Percentiles rank a stretch among this genome's conserved stretches.
phyloP scores from a whole-genome alignment of 2,113 vertebrate genomes.

The cattle (Bos taurus) region ARS-UCD2.0 NC_037335.1:40393001-40393500 shows the following conservation, averaged over 20 bases:
- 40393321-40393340: conserved; percentile 35
- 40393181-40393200: conserved; percentile 52
- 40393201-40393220: conserved; percentile 17
- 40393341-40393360: conserved; percentile 32
- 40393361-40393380: conserved; percentile 4
- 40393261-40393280: conserved; percentile 14
- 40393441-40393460: background rate
- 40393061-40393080: conserved; percentile 18
- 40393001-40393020: conserved; percentile 13
- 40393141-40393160: conserved; percentile 39
- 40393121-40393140: conserved; percentile 12
- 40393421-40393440: background rate
- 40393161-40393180: conserved; percentile 29
- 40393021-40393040: background rate
- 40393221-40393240: conserved; percentile 16
- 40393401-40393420: conserved; percentile 18
- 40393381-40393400: background rate
- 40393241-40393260: background rate
- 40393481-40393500: background rate
- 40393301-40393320: conserved; percentile 2
- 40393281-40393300: conserved; percentile 36
- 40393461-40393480: background rate
- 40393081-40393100: conserved; percentile 21
- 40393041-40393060: background rate
- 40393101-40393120: conserved; percentile 8